phyloP scores from a whole-genome alignment of 2,888 invertebrate genomes.

The Tetragnatha montana region DNA sequence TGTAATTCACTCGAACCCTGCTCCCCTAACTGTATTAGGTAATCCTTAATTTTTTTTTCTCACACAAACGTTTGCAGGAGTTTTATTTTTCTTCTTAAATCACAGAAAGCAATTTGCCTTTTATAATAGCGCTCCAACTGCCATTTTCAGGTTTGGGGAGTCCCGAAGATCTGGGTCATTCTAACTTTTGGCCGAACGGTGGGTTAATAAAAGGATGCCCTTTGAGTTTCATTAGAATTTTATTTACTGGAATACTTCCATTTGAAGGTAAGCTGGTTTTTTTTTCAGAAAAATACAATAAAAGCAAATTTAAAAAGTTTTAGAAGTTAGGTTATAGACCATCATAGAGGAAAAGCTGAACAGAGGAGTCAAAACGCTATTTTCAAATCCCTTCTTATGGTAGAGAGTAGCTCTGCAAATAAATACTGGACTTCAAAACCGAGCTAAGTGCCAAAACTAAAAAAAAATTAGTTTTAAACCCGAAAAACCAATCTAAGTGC shows the following conservation, averaged over 20 bases:
- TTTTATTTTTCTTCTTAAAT: background rate
- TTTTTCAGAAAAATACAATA: too few relatives aligned
- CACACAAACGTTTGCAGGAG: background rate
- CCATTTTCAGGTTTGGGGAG: slow-evolving; percentile 30
- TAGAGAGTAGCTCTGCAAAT: too few relatives aligned
- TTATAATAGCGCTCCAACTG: too few relatives aligned
- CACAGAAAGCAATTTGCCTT: background rate
- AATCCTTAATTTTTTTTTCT: background rate
- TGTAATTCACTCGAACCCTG: slow-evolving; percentile 38
- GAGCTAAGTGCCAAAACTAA: too few relatives aligned
- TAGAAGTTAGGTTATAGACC: too few relatives aligned
- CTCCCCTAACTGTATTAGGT: slow-evolving; percentile 12
- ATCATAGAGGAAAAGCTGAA: too few relatives aligned
- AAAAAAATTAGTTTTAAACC: too few relatives aligned
- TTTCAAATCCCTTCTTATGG: too few relatives aligned
- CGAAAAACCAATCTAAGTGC: too few relatives aligned
- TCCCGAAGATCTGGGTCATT: slow-evolving; percentile 19
- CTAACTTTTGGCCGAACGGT: slow-evolving; percentile 45
- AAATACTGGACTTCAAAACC: too few relatives aligned
- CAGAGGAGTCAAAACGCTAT: too few relatives aligned
- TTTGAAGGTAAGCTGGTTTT: background rate
- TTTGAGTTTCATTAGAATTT: background rate
- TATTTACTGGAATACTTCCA: background rate
- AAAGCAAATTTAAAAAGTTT: too few relatives aligned
- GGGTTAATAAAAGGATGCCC: slow-evolving; percentile 26